Evolutionary conservation across 2,797 vertebrate species (phyloP).

Genomic region (Acomys russatus): DNA sequence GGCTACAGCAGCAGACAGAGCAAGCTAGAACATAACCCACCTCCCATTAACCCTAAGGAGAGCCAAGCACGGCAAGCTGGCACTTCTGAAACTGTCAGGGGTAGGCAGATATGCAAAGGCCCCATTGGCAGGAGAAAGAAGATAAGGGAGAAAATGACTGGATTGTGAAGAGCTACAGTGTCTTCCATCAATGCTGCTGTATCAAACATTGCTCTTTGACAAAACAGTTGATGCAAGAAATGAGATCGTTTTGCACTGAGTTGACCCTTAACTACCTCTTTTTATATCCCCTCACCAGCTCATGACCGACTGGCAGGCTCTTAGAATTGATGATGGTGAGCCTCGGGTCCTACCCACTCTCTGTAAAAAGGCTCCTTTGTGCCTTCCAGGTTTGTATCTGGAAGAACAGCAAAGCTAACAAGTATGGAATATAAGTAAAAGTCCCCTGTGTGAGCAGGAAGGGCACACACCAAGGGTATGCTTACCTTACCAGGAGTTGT

Average conservation of each 20-base stretch:
- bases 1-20: not conserved
- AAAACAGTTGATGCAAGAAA: not conserved
- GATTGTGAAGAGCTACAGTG: not conserved
- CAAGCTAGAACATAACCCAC: not conserved
- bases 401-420: not conserved
- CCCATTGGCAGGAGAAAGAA: not conserved
- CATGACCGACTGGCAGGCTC: not conserved
- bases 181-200: not conserved
- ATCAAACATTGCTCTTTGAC: not conserved
- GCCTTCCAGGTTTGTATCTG: not conserved
- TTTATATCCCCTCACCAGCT: not conserved
- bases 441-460: not conserved
- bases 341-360: not conserved
- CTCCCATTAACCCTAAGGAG: not conserved
- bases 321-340: not conserved
- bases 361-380: not conserved
- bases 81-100: not conserved
- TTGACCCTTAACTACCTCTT: not conserved
- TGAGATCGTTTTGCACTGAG: not conserved
- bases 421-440: not conserved
- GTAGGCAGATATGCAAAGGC: not conserved
- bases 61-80: not conserved
- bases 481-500: not conserved
- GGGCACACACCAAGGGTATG: not conserved
- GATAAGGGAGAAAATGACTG: too few species aligned